phyloP scores from a whole-genome alignment of 1,140 invertebrate genomes.

The Drosophila suzukii region DNA sequence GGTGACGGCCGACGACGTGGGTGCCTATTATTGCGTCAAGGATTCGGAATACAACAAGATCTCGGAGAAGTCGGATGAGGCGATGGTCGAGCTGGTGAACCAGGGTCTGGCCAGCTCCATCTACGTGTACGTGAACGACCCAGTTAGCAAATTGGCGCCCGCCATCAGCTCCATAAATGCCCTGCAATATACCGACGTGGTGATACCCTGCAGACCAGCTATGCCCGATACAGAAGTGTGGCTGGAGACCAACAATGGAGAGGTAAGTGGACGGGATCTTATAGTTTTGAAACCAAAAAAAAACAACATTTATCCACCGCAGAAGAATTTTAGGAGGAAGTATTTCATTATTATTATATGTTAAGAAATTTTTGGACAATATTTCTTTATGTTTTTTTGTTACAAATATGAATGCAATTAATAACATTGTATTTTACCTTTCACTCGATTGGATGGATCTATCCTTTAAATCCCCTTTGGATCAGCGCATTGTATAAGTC shows the following conservation, averaged over 20 bases:
- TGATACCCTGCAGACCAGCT: slow-evolving; percentile 89
- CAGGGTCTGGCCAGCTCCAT: slow-evolving; percentile 85
- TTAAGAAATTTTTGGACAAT: no score
- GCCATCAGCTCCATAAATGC: slow-evolving; percentile 78
- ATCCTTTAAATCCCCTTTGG: no score
- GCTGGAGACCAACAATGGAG: slow-evolving; percentile 76
- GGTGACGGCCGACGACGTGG: slow-evolving; percentile 85
- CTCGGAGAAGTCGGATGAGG: slow-evolving; percentile 41
- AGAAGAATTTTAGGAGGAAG: no score
- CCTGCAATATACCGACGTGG: slow-evolving; percentile 83
- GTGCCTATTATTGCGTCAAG: slow-evolving; percentile 87
- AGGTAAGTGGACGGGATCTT: slow-evolving; percentile 43
- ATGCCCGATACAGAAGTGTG: slow-evolving; percentile 87
- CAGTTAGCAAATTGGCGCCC: slow-evolving; percentile 85
- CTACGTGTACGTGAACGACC: slow-evolving; percentile 89
- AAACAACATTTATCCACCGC: no score
- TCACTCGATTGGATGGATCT: no score
- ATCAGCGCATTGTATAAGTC: no score
- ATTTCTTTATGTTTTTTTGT: no score
- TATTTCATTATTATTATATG: no score
- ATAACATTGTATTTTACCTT: no score
- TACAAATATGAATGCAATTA: no score
- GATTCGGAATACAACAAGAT: slow-evolving; percentile 2
- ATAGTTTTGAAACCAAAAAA: neutral
- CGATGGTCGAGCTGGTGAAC: slow-evolving; percentile 82